Percentiles rank a stretch among this genome's conserved stretches.
Evolutionary conservation across 1,140 invertebrate species (phyloP).

Genomic region (Laupala kohalensis): DNA sequence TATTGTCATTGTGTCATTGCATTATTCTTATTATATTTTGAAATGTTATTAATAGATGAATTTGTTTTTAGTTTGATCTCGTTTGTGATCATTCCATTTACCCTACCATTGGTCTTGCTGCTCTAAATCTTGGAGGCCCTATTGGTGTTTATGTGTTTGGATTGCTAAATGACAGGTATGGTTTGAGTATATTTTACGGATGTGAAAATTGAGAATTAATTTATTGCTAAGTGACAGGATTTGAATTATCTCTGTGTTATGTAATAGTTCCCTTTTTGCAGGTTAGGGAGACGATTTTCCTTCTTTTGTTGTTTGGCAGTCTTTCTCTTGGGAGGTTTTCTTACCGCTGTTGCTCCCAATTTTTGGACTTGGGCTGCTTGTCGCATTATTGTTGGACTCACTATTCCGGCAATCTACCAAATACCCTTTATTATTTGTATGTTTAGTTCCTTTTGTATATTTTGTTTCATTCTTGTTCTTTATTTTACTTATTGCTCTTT

Average conservation of each 20-base stretch:
- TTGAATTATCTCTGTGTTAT: background rate
- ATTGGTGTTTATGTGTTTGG: conserved; percentile 78
- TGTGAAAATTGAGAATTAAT: background rate
- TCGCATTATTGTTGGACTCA: conserved; percentile 66
- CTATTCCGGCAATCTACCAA: conserved; percentile 86
- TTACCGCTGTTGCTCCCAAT: conserved; percentile 56
- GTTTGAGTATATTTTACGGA: background rate
- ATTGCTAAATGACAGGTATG: conserved; percentile 60
- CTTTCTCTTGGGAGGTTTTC: conserved; percentile 58
- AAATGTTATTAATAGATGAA: background rate
- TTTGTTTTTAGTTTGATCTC: conserved; percentile 60
- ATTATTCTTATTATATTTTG: background rate
- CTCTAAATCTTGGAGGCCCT: conserved; percentile 69
- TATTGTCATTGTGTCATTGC: conserved; percentile 7
- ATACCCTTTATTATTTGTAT: conserved; percentile 90
- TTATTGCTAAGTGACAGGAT: too few relatives aligned
- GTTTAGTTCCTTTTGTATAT: conserved; percentile 29
- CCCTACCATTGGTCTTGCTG: conserved; percentile 67
- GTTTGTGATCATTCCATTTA: conserved; percentile 74
- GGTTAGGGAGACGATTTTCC: conserved; percentile 63
- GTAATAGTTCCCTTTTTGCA: conserved; percentile 19
- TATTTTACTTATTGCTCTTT: background rate
- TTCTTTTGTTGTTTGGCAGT: conserved; percentile 70
- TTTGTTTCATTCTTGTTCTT: too few relatives aligned
- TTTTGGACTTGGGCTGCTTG: conserved; percentile 72